Conservation (phyloP, 2,797 vertebrate species). For the Rousettus madagascariensis region DNA sequence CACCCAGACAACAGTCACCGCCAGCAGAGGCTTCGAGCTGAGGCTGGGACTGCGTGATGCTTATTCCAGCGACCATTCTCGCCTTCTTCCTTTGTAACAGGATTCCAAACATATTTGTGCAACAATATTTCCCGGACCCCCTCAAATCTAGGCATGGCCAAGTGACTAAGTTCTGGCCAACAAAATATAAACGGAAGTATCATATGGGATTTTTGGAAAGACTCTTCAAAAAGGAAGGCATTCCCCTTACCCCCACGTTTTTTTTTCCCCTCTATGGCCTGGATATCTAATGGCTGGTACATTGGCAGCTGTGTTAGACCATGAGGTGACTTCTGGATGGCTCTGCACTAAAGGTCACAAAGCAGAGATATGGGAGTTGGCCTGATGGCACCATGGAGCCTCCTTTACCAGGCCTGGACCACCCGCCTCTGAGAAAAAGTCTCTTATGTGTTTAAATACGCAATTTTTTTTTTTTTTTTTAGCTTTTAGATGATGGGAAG, state of each 20-base stretch:
- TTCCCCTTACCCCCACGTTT: rapidly evolving
- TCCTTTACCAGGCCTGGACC: background rate
- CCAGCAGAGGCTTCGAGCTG: background rate
- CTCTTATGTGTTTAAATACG: background rate
- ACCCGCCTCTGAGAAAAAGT: background rate
- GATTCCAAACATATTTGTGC: background rate
- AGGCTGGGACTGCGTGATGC: background rate
- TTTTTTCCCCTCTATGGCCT: background rate
- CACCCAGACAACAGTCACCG: too few relatives aligned
- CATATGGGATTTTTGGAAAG: background rate
- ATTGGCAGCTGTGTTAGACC: background rate
- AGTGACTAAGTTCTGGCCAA: background rate
- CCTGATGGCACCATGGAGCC: too few relatives aligned
- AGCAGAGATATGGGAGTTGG: background rate
- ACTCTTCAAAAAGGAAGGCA: background rate
- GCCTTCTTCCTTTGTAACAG: background rate
- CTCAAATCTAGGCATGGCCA: background rate
- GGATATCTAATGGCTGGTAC: background rate
- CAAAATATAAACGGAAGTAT: background rate
- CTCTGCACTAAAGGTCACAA: background rate
- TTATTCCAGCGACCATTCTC: background rate
- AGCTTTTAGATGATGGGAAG: background rate
- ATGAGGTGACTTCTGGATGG: background rate
- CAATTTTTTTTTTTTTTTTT: background rate
- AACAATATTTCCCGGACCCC: background rate